phyloP scores from a whole-genome alignment of 2,113 vertebrate species.

The Patagioenas fasciata region DNA sequence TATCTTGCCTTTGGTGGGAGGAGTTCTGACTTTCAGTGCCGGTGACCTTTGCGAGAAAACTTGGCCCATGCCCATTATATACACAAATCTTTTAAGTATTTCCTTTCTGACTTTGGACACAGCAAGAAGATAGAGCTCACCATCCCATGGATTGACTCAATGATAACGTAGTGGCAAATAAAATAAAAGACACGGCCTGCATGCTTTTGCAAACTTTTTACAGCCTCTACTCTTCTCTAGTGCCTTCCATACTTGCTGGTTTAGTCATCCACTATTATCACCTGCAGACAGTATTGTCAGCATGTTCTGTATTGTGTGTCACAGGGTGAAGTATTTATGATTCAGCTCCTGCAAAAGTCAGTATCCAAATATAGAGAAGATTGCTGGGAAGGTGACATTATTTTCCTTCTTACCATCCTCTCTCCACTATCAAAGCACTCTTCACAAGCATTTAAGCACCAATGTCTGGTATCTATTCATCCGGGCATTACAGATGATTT shows the following conservation, averaged over 20 bases:
- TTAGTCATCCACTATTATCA: slow-evolving; percentile 3
- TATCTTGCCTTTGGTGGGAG: background rate
- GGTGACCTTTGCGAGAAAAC: background rate
- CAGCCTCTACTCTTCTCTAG: background rate
- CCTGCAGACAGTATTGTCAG: background rate
- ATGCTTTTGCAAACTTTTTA: background rate
- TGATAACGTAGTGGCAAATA: background rate
- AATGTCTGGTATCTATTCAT: background rate
- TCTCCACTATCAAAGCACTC: background rate
- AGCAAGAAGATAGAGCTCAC: background rate
- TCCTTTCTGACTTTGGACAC: background rate
- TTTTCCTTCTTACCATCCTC: background rate
- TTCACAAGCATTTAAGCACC: background rate
- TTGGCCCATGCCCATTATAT: background rate
- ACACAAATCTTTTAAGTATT: background rate
- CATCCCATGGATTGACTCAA: background rate
- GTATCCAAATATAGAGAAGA: slow-evolving; percentile 24
- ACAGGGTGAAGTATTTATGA: background rate
- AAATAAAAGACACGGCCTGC: background rate
- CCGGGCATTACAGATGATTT: background rate
- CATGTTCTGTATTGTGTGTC: background rate
- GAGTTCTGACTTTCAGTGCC: background rate
- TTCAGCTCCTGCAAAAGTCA: slow-evolving; percentile 3
- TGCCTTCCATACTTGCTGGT: background rate
- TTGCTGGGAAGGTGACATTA: background rate